Percentiles rank a stretch among this genome's conserved stretches.
Evolutionary conservation across 1,140 invertebrate genomes (phyloP).

Genomic region (Drosophila pandora): DNA sequence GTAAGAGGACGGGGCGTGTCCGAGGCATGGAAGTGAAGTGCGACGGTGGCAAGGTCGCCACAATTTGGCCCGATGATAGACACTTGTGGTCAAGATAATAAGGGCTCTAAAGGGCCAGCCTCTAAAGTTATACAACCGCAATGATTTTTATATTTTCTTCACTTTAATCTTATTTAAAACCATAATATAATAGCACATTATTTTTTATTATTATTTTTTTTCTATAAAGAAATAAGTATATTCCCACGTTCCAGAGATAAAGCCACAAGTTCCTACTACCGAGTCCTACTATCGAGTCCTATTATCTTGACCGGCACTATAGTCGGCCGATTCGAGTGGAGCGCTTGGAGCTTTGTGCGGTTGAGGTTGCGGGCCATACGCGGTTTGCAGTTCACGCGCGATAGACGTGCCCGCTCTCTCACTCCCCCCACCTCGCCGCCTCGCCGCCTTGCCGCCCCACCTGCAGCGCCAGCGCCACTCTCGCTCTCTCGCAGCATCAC

Average conservation of each 20-base stretch:
- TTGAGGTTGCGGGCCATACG: constrained; percentile 56
- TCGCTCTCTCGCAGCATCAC: constrained; percentile 12
- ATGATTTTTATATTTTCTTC: too few relatives aligned
- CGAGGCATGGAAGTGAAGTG: constrained; percentile 21
- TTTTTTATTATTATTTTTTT: too few relatives aligned
- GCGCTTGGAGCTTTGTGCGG: constrained; percentile 37
- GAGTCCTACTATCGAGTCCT: not conserved
- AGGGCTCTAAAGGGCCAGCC: not conserved
- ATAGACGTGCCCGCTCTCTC: constrained; percentile 56
- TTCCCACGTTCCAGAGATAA: not conserved
- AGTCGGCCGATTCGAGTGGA: constrained; percentile 8
- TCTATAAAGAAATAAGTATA: not conserved
- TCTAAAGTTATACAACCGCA: too few relatives aligned
- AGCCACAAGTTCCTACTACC: not conserved
- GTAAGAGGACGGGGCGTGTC: constrained; percentile 8
- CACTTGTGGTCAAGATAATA: constrained; percentile 4
- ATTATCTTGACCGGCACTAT: constrained; percentile 13
- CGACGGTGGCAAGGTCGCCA: constrained; percentile 62
- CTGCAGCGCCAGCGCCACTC: constrained; percentile 38
- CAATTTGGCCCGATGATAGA: constrained; percentile 21
- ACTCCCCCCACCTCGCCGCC: constrained; percentile 5
- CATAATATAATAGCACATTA: too few relatives aligned
- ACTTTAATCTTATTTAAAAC: not conserved
- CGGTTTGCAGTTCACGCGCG: constrained; percentile 62
- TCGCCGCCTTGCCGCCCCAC: constrained; percentile 14